These are phyloP conservation scores for Prochilodus magdalenae DNA, from an alignment of 2,113 vertebrate genomes.

Conservation along the genomic window DNA sequence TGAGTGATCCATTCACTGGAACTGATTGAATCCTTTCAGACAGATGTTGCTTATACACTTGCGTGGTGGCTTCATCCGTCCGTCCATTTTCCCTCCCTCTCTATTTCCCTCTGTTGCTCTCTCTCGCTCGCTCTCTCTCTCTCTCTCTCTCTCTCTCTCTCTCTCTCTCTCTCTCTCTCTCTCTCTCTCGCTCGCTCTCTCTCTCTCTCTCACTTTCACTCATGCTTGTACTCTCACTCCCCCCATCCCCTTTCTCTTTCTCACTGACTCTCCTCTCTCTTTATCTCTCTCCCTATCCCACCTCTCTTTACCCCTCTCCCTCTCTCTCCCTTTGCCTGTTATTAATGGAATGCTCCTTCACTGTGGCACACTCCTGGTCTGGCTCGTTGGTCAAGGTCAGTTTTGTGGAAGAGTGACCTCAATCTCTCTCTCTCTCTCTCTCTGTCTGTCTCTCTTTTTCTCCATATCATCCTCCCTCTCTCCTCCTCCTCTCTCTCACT, in stretches of 20 bases:
- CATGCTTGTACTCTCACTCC: no score
- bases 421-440: conserved; percentile 40
- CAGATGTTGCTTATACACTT: conserved; percentile 49
- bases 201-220: no score
- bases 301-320: background rate
- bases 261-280: background rate
- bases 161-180: background rate
- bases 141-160: background rate
- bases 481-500: no score
- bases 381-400: conserved; percentile 25
- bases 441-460: conserved; percentile 12
- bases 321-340: background rate
- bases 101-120: no score
- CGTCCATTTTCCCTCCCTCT: background rate
- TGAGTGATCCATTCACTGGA: conserved; percentile 46
- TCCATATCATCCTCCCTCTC: conserved; percentile 3
- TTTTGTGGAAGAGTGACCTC: conserved; percentile 30
- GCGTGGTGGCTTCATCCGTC: conserved; percentile 13
- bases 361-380: background rate
- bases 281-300: background rate
- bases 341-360: conserved; percentile 22
- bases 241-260: background rate
- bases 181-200: background rate
- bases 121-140: no score
- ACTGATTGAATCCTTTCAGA: conserved; percentile 56